Conservation (phyloP, 2,113 vertebrate genomes). For the Seriola dumerili region DNA sequence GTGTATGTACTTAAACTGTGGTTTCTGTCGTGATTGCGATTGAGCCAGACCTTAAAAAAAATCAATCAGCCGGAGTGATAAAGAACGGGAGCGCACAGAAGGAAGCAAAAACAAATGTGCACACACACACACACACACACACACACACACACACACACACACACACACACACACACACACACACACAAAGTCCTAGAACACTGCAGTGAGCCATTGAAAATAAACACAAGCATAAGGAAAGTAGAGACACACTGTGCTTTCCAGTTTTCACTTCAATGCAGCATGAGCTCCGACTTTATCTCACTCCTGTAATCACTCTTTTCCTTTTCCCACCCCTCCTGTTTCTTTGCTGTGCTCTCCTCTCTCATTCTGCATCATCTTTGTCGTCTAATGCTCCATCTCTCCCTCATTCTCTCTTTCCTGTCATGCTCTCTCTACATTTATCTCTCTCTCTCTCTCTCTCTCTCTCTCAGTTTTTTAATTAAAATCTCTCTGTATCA, state of each 20-base stretch:
- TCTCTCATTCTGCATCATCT: slow-evolving; percentile 33
- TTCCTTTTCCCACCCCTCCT: slow-evolving; percentile 4
- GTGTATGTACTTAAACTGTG: background rate
- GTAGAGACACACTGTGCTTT: slow-evolving; percentile 36
- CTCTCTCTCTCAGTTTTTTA: slow-evolving; percentile 56
- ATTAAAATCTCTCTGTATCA: slow-evolving; percentile 79
- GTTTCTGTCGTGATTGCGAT: slow-evolving; percentile 38
- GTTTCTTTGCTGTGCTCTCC: slow-evolving; percentile 15
- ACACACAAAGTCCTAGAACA: slow-evolving; percentile 16
- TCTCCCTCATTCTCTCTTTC: slow-evolving; percentile 8
- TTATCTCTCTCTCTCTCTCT: slow-evolving; percentile 18
- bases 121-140: background rate
- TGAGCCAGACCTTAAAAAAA: slow-evolving; percentile 55
- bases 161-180: background rate
- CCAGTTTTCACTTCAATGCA: slow-evolving; percentile 31
- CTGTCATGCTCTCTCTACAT: slow-evolving; percentile 26
- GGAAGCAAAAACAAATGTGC: slow-evolving; percentile 8
- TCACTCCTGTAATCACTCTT: slow-evolving; percentile 39
- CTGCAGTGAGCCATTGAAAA: slow-evolving; percentile 42
- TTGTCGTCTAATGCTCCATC: slow-evolving; percentile 36
- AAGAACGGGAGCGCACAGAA: slow-evolving; percentile 38
- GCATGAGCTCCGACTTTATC: slow-evolving; percentile 65
- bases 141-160: slow-evolving; percentile 7
- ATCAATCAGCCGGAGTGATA: slow-evolving; percentile 75
- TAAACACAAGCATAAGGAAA: slow-evolving; percentile 33